phyloP scores from a whole-genome alignment of 2,888 invertebrate species.

The Drosophila barbarae region DNA sequence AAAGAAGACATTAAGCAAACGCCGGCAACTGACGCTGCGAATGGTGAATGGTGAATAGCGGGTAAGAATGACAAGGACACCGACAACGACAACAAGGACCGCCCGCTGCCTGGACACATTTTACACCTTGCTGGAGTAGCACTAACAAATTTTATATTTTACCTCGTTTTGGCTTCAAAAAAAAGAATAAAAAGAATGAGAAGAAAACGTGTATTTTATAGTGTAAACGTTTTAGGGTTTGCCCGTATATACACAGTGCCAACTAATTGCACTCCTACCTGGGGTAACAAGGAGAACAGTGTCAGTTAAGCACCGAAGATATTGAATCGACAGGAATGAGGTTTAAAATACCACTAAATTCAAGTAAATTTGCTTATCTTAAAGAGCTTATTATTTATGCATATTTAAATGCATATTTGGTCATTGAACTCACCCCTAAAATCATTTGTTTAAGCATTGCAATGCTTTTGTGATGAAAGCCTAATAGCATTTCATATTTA shows the following conservation, averaged over 20 bases:
- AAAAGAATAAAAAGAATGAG: constrained; percentile 13
- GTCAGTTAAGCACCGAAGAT: constrained; percentile 6
- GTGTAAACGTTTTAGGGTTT: constrained; percentile 60
- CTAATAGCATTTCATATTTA: constrained; percentile 57
- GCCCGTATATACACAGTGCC: constrained; percentile 13
- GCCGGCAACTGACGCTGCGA: constrained; percentile 44
- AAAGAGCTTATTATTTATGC: not conserved
- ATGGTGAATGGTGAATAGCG: constrained; percentile 30
- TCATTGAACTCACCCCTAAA: constrained; percentile 17
- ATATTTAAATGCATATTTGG: constrained; percentile 8
- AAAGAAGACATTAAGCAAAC: constrained; percentile 77
- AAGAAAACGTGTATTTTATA: constrained; percentile 42
- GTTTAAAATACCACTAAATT: constrained; percentile 10
- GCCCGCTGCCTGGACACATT: constrained; percentile 51
- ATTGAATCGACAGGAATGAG: not conserved
- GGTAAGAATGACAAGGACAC: constrained; percentile 28
- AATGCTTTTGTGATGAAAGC: constrained; percentile 34
- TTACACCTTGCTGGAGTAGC: constrained; percentile 59
- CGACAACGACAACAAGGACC: constrained; percentile 62
- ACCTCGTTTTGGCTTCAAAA: constrained; percentile 44
- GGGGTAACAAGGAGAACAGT: not conserved
- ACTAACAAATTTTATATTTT: constrained; percentile 56
- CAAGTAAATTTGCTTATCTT: not conserved
- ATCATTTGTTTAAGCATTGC: constrained; percentile 7
- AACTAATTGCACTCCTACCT: constrained; percentile 33